phyloP scores from a whole-genome alignment of 1,140 invertebrate genomes.

The Subanguina moxae region DNA sequence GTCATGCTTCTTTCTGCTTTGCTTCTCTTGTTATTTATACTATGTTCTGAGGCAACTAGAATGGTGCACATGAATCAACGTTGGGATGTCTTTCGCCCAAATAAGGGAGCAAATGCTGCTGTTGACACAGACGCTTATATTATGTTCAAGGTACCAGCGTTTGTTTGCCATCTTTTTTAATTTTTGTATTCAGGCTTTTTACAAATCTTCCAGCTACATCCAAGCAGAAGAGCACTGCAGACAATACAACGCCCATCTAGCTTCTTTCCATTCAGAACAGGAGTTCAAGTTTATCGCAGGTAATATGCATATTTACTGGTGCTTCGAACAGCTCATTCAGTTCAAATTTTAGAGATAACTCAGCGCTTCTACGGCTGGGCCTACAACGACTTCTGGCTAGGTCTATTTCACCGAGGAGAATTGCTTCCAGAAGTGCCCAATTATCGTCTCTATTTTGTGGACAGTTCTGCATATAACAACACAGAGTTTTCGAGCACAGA shows the following conservation, averaged over 20 bases:
- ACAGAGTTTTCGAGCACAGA: not conserved
- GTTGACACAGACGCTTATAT: not conserved
- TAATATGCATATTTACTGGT: too few relatives aligned
- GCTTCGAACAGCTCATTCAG: too few relatives aligned
- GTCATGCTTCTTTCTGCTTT: too few relatives aligned
- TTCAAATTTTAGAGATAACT: not conserved
- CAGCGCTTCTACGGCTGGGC: conserved; percentile 1
- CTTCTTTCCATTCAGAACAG: not conserved
- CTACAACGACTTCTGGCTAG: conserved; percentile 5
- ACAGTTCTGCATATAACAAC: not conserved
- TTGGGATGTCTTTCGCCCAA: conserved; percentile 2
- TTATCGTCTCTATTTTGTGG: not conserved
- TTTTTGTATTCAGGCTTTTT: conserved; percentile 5
- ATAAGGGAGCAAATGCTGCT: too few relatives aligned
- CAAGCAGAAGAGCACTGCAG: not conserved
- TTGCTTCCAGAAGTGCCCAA: not conserved
- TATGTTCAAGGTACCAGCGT: not conserved
- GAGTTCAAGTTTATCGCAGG: not conserved
- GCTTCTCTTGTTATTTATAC: too few relatives aligned
- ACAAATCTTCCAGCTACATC: not conserved
- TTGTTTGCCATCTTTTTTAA: not conserved
- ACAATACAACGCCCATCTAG: not conserved
- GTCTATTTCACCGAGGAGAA: not conserved
- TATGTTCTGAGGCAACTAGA: not conserved
- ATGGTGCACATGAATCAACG: not conserved